These are phyloP conservation scores for Plebejus melissa DNA, from an alignment of 2,888 invertebrate genomes.

Conservation along the genomic window DNA sequence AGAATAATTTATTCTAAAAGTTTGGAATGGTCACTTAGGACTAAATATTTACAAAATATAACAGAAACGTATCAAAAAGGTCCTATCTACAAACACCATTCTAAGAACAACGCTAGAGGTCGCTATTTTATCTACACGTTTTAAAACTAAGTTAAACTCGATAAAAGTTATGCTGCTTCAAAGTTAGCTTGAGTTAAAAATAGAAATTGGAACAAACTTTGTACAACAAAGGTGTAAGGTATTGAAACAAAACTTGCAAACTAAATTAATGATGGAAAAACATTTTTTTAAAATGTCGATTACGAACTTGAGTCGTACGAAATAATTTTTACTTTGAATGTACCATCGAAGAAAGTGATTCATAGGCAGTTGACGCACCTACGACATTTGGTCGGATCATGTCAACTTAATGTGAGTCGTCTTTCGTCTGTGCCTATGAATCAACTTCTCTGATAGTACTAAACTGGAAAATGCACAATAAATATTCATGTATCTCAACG, in stretches of 20 bases:
- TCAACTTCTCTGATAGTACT: too few species aligned
- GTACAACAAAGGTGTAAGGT: background rate
- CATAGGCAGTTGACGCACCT: too few species aligned
- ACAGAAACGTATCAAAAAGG: slow-evolving; percentile 62
- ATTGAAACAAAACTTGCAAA: background rate
- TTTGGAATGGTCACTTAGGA: slow-evolving; percentile 68
- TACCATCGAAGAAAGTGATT: background rate
- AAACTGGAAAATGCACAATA: too few species aligned
- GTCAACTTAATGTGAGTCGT: too few species aligned
- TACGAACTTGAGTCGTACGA: background rate
- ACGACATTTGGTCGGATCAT: too few species aligned
- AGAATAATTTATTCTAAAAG: slow-evolving; percentile 71
- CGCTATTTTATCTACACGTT: background rate
- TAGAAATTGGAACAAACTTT: background rate
- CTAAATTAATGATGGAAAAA: background rate
- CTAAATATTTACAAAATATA: slow-evolving; percentile 68
- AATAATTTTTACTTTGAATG: background rate
- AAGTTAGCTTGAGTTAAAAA: background rate
- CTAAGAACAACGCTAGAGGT: background rate
- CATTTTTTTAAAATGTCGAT: background rate
- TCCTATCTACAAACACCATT: slow-evolving; percentile 36
- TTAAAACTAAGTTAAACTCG: slow-evolving; percentile 7
- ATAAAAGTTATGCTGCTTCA: background rate
- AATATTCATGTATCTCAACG: background rate
- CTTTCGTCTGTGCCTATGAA: too few species aligned